Conservation (phyloP, 2,888 invertebrate genomes). For the Unio pictorum region DNA sequence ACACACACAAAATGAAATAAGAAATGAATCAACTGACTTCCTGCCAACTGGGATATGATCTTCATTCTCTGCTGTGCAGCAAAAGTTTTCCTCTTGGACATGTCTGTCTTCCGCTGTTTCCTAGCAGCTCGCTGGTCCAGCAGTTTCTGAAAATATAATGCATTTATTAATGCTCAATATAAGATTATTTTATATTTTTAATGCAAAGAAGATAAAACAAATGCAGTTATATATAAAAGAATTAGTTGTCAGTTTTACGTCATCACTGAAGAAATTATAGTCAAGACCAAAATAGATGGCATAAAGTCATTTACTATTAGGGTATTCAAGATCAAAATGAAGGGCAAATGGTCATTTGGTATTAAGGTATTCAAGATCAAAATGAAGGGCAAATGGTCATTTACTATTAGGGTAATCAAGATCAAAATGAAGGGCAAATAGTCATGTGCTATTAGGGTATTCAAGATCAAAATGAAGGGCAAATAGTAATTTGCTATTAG, state of each 20-base stretch:
- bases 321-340: too few relatives aligned
- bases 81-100: slow-evolving; percentile 89
- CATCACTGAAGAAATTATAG: background rate
- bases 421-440: too few relatives aligned
- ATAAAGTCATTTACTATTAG: too few relatives aligned
- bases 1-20: too few relatives aligned
- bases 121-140: slow-evolving; percentile 81
- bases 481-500: too few relatives aligned
- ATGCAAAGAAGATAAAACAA: background rate
- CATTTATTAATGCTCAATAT: background rate
- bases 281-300: too few relatives aligned
- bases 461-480: too few relatives aligned
- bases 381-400: too few relatives aligned
- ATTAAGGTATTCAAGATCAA: too few relatives aligned
- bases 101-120: slow-evolving; percentile 86
- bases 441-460: too few relatives aligned
- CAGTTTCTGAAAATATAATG: slow-evolving; percentile 76
- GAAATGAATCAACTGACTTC: slow-evolving; percentile 44
- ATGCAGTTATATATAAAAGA: background rate
- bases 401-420: too few relatives aligned
- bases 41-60: slow-evolving; percentile 90
- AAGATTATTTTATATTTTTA: background rate
- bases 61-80: slow-evolving; percentile 96
- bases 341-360: too few relatives aligned
- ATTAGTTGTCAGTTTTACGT: background rate